A percentile compares a stretch with the other conserved stretches of the same genome.
These are phyloP conservation scores for Numenius phaeopus DNA, from an alignment of 2,797 vertebrate genomes.

Conservation along the genomic window DNA sequence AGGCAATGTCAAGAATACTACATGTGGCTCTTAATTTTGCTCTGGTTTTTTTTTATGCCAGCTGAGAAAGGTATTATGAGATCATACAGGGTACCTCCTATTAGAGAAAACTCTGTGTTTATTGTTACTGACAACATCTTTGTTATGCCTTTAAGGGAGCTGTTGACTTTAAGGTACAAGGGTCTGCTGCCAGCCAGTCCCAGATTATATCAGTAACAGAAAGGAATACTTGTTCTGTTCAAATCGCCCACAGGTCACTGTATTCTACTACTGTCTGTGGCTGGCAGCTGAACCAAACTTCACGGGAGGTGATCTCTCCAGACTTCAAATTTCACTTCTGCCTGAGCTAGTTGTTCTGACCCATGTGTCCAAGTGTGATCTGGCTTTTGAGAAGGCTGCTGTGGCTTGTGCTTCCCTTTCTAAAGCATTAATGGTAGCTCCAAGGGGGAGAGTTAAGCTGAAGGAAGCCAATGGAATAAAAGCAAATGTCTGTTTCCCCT, in stretches of 20 bases:
- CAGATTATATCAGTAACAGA: not conserved
- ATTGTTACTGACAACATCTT: constrained; percentile 2
- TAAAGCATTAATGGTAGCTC: not conserved
- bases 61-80: not conserved
- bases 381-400: not conserved
- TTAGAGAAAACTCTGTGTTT: not conserved
- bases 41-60: not conserved
- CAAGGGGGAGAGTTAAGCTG: not conserved
- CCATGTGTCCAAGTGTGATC: not conserved
- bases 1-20: not conserved
- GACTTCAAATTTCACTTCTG: not conserved
- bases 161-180: constrained; percentile 31
- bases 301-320: not conserved
- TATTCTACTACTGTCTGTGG: not conserved
- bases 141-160: not conserved
- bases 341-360: not conserved
- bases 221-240: not conserved
- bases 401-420: not conserved
- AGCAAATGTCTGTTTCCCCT: not conserved
- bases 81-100: not conserved
- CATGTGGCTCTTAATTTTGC: not conserved
- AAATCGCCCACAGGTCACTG: not conserved
- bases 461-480: not conserved
- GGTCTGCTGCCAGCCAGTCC: constrained; percentile 16
- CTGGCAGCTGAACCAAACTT: not conserved